Conservation (phyloP, 1,140 invertebrate genomes). For the Muscidifurax raptorellus region DNA sequence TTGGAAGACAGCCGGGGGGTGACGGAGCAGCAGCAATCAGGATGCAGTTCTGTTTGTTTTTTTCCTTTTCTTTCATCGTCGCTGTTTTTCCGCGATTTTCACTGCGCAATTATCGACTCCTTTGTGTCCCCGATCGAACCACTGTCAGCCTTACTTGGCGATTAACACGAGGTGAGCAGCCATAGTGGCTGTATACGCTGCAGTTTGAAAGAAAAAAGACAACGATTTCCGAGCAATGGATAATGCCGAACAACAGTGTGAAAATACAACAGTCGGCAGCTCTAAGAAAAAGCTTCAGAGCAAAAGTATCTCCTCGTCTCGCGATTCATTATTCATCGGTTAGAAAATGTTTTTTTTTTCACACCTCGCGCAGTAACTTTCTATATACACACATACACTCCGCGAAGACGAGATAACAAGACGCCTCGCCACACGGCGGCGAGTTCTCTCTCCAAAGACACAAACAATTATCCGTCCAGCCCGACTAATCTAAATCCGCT, state of each 20-base stretch:
- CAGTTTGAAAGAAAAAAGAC: not conserved
- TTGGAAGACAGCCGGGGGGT: not conserved
- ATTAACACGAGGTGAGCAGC: not conserved
- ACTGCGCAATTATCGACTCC: not conserved
- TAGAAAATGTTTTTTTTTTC: not conserved
- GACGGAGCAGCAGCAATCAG: not conserved
- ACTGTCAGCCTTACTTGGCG: not conserved
- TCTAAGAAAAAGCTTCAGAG: not conserved
- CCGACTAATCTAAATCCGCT: not conserved
- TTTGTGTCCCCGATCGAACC: not conserved
- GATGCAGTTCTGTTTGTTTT: not conserved
- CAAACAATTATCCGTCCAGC: not conserved
- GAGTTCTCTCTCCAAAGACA: not conserved
- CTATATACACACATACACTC: not conserved
- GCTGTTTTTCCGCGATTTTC: constrained; percentile 12
- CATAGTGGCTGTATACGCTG: not conserved
- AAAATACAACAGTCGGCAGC: too few species aligned
- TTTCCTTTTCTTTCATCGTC: not conserved
- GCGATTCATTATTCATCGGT: not conserved
- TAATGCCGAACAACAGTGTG: too few species aligned
- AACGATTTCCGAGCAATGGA: too few species aligned
- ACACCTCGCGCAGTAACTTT: not conserved
- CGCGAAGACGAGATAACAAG: too few species aligned
- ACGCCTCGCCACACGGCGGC: too few species aligned
- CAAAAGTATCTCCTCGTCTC: too few species aligned